Percentiles rank a stretch among this genome's conserved stretches.
phyloP scores from a whole-genome alignment of 2,888 invertebrate species.

The Polymixis lichenea region DNA sequence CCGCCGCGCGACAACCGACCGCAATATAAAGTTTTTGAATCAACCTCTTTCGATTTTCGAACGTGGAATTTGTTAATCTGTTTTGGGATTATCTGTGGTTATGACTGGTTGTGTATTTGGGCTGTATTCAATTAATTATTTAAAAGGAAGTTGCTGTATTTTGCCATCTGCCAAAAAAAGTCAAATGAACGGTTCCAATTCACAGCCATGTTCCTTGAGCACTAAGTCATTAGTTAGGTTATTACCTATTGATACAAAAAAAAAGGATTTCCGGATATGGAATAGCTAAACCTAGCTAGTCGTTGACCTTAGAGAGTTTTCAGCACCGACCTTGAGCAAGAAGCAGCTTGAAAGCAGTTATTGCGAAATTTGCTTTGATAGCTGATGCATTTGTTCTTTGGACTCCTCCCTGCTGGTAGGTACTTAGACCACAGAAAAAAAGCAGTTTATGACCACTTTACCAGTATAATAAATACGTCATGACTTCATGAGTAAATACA shows the following conservation, averaged over 20 bases:
- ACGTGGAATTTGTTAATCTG: constrained; percentile 67
- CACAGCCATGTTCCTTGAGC: background rate
- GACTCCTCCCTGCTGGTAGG: background rate
- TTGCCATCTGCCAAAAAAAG: background rate
- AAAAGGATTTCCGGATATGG: background rate
- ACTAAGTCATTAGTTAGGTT: background rate
- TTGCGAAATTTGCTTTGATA: background rate
- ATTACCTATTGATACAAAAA: background rate
- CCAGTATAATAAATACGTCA: no score
- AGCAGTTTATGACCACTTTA: no score
- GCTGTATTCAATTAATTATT: constrained; percentile 28
- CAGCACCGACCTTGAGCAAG: background rate
- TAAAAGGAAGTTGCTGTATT: background rate
- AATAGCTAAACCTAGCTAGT: background rate
- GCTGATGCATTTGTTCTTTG: background rate
- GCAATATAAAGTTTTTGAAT: constrained; percentile 80
- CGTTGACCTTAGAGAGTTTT: background rate
- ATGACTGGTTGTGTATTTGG: constrained; percentile 22
- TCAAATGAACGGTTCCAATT: background rate
- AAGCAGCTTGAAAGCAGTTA: background rate
- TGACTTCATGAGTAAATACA: no score
- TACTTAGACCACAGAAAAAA: no score
- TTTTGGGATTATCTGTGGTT: constrained; percentile 63
- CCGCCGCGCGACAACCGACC: constrained; percentile 70
- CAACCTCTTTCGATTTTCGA: constrained; percentile 63